Conservation (phyloP, 2,888 invertebrate genomes). For the Agonopterix alstromeriana region DNA sequence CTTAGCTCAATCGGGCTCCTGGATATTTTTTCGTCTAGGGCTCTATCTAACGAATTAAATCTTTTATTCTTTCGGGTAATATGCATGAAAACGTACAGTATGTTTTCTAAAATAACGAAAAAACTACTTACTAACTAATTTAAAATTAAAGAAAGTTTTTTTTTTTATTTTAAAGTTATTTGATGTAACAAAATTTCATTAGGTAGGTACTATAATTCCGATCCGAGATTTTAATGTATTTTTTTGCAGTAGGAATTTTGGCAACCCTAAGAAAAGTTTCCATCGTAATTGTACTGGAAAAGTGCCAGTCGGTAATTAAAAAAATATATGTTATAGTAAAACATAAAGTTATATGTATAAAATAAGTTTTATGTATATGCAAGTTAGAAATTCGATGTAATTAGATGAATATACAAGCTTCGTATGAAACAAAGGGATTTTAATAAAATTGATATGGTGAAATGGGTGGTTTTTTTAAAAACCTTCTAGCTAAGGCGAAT, state of each 20-base stretch:
- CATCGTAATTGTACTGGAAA: neutral
- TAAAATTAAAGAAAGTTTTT: too few species aligned
- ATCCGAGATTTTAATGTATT: neutral
- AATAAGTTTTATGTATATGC: slow-evolving; percentile 39
- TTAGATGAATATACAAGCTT: slow-evolving; percentile 73
- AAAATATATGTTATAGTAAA: neutral
- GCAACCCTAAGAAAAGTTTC: neutral
- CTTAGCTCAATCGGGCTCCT: too few species aligned
- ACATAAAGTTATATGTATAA: slow-evolving; percentile 25
- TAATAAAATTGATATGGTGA: slow-evolving; percentile 72
- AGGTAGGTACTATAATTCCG: too few species aligned
- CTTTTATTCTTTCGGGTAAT: too few species aligned
- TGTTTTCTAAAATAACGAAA: too few species aligned
- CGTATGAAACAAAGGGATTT: slow-evolving; percentile 64
- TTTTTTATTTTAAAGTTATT: too few species aligned
- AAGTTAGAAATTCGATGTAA: slow-evolving; percentile 67
- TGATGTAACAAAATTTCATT: too few species aligned
- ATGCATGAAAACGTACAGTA: too few species aligned
- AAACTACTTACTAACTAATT: too few species aligned
- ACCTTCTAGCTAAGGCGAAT: too few species aligned
- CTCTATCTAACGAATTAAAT: too few species aligned
- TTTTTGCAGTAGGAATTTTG: neutral
- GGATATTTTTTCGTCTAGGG: too few species aligned
- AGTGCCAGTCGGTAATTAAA: neutral
- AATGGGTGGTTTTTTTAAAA: slow-evolving; percentile 12